A percentile compares a stretch with the other conserved stretches of the same genome.
Conservation (phyloP, 23 tunicate species). For the Corella eumyota region DNA sequence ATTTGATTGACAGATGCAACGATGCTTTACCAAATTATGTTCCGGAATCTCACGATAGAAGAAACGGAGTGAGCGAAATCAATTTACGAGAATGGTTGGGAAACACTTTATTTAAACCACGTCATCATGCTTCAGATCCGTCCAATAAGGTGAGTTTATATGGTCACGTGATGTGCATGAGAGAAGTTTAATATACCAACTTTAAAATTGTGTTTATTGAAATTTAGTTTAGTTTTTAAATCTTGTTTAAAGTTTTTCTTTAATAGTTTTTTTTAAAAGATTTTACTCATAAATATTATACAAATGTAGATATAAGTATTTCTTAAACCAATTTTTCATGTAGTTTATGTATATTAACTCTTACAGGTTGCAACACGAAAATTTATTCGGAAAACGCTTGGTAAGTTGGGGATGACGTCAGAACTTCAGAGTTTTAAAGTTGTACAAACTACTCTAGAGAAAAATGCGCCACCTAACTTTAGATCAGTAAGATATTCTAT, state of each 20-base stretch:
- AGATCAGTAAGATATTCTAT: slow-evolving; percentile 29
- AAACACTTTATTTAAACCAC: slow-evolving; percentile 43
- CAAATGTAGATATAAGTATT: too few species aligned
- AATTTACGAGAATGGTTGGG: slow-evolving; percentile 44
- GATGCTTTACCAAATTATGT: slow-evolving; percentile 40
- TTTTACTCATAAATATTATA: too few species aligned
- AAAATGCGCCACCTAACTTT: slow-evolving; percentile 53
- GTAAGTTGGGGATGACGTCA: slow-evolving; percentile 32
- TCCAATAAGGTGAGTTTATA: slow-evolving; percentile 65
- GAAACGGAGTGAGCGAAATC: slow-evolving; percentile 11
- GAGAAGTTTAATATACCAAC: too few species aligned
- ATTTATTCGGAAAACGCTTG: slow-evolving; percentile 18
- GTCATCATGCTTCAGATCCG: slow-evolving; percentile 82
- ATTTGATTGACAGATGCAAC: slow-evolving; percentile 80
- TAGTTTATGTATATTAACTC: background rate
- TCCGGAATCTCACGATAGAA: slow-evolving; percentile 16
- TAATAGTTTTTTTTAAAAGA: too few species aligned
- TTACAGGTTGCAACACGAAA: slow-evolving; percentile 44
- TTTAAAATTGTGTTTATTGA: too few species aligned
- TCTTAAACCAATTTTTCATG: too few species aligned
- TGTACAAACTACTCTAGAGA: slow-evolving; percentile 40
- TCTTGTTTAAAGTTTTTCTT: too few species aligned
- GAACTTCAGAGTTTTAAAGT: slow-evolving; percentile 40
- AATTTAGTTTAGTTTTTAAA: too few species aligned
- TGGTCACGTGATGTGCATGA: too few species aligned